Percentiles rank a stretch among this genome's conserved stretches.
Conservation (phyloP, 2,797 vertebrate genomes). For the Podargus strigoides region DNA sequence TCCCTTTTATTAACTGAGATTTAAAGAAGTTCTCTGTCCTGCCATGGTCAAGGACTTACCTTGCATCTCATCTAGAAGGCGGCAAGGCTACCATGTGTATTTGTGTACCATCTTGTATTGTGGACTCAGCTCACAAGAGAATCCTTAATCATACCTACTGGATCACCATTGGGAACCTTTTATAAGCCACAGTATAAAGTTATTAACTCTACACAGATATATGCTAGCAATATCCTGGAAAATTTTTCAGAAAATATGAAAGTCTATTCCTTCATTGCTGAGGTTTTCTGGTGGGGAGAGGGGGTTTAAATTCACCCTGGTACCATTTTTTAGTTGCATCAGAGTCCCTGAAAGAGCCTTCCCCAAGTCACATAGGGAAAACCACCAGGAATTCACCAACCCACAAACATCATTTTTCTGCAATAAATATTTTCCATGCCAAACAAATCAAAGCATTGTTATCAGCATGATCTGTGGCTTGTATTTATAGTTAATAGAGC, state of each 20-base stretch:
- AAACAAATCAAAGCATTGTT: neutral
- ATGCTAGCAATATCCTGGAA: neutral
- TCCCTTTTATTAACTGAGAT: neutral
- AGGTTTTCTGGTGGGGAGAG: neutral
- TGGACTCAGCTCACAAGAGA: neutral
- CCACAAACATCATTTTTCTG: neutral
- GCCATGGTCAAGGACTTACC: neutral
- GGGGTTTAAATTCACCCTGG: neutral
- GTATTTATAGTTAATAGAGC: neutral
- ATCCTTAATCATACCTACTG: neutral
- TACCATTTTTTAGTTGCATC: neutral
- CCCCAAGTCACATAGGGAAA: neutral
- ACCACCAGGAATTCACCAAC: neutral
- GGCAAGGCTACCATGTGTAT: neutral
- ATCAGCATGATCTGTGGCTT: neutral
- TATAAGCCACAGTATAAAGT: neutral
- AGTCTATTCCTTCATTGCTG: accelerated
- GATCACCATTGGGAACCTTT: neutral
- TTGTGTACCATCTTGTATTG: accelerated
- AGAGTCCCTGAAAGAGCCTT: neutral
- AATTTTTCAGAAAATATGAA: accelerated
- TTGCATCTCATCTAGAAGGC: neutral
- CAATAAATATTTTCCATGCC: neutral
- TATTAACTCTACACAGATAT: neutral
- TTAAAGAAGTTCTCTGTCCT: neutral